These are phyloP conservation scores for Copsychus sechellarum DNA, from an alignment of 2,113 vertebrate species.

Conservation along the genomic window DNA sequence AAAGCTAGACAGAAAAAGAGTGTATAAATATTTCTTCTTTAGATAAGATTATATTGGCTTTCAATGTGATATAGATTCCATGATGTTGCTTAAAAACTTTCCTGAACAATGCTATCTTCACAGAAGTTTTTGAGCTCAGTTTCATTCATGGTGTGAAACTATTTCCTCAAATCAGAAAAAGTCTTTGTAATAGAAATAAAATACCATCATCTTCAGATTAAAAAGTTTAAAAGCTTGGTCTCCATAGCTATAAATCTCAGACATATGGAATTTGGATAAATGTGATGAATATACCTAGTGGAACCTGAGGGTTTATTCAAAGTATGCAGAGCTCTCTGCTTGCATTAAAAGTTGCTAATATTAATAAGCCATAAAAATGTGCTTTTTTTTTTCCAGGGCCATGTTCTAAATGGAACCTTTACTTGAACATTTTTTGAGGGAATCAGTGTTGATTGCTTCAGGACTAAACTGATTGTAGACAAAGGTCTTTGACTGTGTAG, in stretches of 20 bases:
- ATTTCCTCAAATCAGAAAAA: background rate
- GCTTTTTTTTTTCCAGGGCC: background rate
- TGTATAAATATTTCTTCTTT: background rate
- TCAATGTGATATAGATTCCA: background rate
- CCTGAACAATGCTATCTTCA: background rate
- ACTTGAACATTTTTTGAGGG: background rate
- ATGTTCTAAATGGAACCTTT: background rate
- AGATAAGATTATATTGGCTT: background rate
- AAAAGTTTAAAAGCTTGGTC: background rate
- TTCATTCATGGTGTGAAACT: background rate
- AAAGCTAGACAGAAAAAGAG: background rate
- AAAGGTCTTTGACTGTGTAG: background rate
- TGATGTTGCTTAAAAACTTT: background rate
- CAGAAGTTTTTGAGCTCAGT: background rate
- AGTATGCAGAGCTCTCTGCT: background rate
- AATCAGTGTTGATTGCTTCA: background rate
- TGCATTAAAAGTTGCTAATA: background rate
- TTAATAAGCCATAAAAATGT: background rate
- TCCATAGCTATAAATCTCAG: background rate
- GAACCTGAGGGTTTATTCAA: background rate
- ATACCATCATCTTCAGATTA: background rate
- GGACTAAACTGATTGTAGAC: background rate
- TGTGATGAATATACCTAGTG: background rate
- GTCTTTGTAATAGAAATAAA: background rate
- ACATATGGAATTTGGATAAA: background rate